These are phyloP conservation scores for Eucera pruinosa DNA, from an alignment of 2,888 invertebrate genomes.

Conservation along the genomic window DNA sequence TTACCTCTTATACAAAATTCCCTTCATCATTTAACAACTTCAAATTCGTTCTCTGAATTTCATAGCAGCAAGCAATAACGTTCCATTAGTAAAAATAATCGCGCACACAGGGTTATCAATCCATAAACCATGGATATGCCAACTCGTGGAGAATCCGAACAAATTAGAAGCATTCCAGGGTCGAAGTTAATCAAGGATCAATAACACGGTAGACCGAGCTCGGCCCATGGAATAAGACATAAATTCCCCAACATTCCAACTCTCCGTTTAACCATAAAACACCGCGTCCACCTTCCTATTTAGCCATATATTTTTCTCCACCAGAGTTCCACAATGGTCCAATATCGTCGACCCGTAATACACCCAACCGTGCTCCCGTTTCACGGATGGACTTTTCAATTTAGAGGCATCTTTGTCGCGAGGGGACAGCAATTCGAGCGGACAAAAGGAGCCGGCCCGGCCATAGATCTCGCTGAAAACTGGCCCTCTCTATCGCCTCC, in stretches of 20 bases:
- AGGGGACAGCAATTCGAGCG: conserved; percentile 65
- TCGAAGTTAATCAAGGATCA: conserved; percentile 63
- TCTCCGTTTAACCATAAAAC: conserved; percentile 68
- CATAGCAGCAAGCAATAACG: too few species aligned
- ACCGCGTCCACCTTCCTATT: conserved; percentile 64
- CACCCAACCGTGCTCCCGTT: conserved; percentile 62
- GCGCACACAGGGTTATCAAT: too few species aligned
- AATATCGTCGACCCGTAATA: conserved; percentile 68
- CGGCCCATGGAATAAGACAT: conserved; percentile 63
- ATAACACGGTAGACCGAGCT: conserved; percentile 60
- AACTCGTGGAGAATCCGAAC: neutral
- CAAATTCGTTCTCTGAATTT: too few species aligned
- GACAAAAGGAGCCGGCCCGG: conserved; percentile 63
- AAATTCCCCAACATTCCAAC: conserved; percentile 62
- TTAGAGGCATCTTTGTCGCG: conserved; percentile 68
- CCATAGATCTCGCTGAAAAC: conserved; percentile 65
- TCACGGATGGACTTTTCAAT: conserved; percentile 70
- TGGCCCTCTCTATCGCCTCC: conserved; percentile 43
- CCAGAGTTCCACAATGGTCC: conserved; percentile 68
- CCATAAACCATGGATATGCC: too few species aligned
- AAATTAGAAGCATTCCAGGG: conserved; percentile 51
- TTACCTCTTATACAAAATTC: too few species aligned
- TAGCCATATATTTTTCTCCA: conserved; percentile 72
- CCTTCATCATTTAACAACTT: too few species aligned
- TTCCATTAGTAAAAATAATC: too few species aligned